phyloP scores from a whole-genome alignment of 1,140 invertebrate species.

The Eueides isabella region DNA sequence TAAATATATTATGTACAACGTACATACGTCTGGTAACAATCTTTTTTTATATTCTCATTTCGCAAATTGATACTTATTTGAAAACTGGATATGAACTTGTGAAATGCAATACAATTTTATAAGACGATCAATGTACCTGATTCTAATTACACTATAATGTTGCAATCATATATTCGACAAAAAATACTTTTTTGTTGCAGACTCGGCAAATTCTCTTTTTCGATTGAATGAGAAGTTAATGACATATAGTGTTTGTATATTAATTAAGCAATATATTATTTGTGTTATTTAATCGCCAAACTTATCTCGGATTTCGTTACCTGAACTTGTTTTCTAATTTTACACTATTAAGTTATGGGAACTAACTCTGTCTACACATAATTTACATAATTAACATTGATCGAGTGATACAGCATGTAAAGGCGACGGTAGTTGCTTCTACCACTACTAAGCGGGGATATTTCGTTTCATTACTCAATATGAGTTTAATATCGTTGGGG shows the following conservation, averaged over 20 bases:
- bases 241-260: background rate
- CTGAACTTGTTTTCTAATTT: background rate
- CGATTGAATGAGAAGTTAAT: background rate
- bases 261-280: background rate
- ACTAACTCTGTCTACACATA: too few relatives aligned
- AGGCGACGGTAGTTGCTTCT: too few relatives aligned
- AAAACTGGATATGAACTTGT: conserved; percentile 27
- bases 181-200: background rate
- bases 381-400: too few relatives aligned
- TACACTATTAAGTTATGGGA: too few relatives aligned
- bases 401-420: too few relatives aligned
- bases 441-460: too few relatives aligned
- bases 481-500: too few relatives aligned
- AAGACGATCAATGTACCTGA: conserved; percentile 6
- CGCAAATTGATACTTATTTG: conserved; percentile 21
- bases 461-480: too few relatives aligned
- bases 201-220: background rate
- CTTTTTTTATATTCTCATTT: conserved; percentile 22
- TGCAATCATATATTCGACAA: background rate
- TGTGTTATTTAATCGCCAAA: background rate
- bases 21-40: conserved; percentile 9
- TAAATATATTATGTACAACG: conserved; percentile 10
- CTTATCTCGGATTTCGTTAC: background rate
- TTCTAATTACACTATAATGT: conserved; percentile 5
- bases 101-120: conserved; percentile 21